Conservation (phyloP, 2,888 invertebrate genomes). For the Megaustenia siamemsis region DNA sequence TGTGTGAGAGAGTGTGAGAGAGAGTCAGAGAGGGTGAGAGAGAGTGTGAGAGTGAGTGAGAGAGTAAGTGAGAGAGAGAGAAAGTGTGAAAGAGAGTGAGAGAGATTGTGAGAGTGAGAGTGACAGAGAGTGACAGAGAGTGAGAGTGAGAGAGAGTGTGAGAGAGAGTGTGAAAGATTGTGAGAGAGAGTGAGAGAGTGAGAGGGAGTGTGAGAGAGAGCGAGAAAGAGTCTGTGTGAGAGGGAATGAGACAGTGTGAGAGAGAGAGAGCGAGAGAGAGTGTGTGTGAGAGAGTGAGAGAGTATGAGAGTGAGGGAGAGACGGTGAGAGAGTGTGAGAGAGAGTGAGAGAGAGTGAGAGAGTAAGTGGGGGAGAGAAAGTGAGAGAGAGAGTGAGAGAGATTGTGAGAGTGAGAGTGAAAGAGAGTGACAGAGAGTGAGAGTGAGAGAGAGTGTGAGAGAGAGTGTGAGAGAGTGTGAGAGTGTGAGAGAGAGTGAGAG, state of each 20-base stretch:
- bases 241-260: slow-evolving; percentile 28
- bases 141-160: background rate
- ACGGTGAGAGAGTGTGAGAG: background rate
- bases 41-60: slow-evolving; percentile 26
- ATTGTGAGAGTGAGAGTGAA: background rate
- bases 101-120: too few species aligned
- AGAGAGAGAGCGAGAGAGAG: slow-evolving; percentile 31
- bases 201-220: slow-evolving; percentile 29
- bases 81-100: too few species aligned
- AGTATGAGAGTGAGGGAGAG: background rate
- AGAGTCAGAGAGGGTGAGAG: background rate
- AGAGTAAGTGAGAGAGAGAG: too few species aligned
- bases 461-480: background rate
- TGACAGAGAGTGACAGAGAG: too few species aligned
- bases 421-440: background rate
- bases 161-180: slow-evolving; percentile 48
- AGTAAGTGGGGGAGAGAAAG: background rate
- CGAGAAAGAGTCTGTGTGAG: slow-evolving; percentile 22
- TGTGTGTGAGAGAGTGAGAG: slow-evolving; percentile 5
- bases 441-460: background rate
- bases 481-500: background rate
- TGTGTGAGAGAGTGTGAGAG: too few species aligned
- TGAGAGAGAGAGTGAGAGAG: background rate
- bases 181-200: background rate
- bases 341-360: background rate